Evolutionary conservation across 2,797 vertebrate species (phyloP), one percentile per base, ranked within the genome.

Genomic region (Craterocephalus amniculus): DNA sequence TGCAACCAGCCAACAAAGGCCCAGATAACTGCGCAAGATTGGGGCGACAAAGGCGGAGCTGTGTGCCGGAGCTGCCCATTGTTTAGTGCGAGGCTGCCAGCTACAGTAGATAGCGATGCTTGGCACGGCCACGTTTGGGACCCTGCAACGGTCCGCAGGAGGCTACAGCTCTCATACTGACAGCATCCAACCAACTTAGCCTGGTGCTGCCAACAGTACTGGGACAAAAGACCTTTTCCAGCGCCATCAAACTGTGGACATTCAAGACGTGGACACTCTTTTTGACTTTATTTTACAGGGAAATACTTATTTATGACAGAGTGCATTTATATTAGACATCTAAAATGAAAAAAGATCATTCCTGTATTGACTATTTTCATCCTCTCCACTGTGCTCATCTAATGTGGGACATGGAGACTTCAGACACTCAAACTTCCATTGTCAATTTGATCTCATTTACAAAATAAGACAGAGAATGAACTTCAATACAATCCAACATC

Each of bases 101-200:
- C 74, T 78, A 78, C 38, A 83, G 83, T 67, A 75, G 88, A 87
- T 72, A 74, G 88, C 55, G 68, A 85, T 69, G 86, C 87, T 89
- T 88, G 89, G 83, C 87, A 91, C 88, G 27, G 55, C 65, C 66
- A 58, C 57, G 72, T 58, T 34, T 55, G 43, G 52, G 71, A 32
- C 58, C 75, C 68, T 72, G 73, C 66, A 35, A 67, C 67, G 60
- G 55, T 43, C 61, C 43, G 56, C 18, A 10, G 26, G 67, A 75
- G 60, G 58, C 68, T 54, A 55, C 36, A 38, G 20, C 51, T 61
- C 29, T 59, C 60, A 27, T 18, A 58, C 29, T 66, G 57, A 76
- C 56, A 76, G 24, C 38, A 63, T 27, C 49, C 38, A 69, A 52
- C 18, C 58, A 43, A 20, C 45, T 34, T 18, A 38, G 43, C 22